These are phyloP conservation scores for Melanotaenia trifasciata DNA, from an alignment of 2,797 vertebrate genomes.

Conservation along the genomic window DNA sequence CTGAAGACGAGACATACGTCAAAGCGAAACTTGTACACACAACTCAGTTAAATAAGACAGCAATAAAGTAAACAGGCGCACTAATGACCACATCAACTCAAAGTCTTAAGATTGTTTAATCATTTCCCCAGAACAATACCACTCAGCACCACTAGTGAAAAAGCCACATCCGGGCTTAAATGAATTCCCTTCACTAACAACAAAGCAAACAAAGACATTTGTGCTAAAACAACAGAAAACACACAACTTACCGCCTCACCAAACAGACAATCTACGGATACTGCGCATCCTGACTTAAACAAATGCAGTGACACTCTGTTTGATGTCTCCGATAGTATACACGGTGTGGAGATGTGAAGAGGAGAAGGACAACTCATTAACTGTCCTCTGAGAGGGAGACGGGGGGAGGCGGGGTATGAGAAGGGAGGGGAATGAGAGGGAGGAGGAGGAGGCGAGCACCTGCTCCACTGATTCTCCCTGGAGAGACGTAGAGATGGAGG, in stretches of 20 bases:
- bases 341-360: conserved; percentile 41
- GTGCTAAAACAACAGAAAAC: conserved; percentile 29
- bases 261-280: conserved; percentile 20
- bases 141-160: background rate
- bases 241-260: conserved; percentile 63
- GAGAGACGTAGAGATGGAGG: conserved; percentile 70
- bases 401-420: conserved; percentile 40
- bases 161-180: background rate
- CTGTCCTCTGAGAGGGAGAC: conserved; percentile 55
- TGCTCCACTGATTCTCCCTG: conserved; percentile 77
- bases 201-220: conserved; percentile 24
- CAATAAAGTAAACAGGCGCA: conserved; percentile 2
- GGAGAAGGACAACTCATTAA: conserved; percentile 65
- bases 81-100: background rate
- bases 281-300: conserved; percentile 38
- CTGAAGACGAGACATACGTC: background rate
- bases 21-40: conserved; percentile 3
- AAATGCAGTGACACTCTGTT: conserved; percentile 15
- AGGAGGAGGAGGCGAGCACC: conserved; percentile 68
- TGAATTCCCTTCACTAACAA: conserved; percentile 8
- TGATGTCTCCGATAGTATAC: conserved; percentile 29
- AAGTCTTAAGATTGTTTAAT: background rate
- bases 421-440: conserved; percentile 4
- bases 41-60: conserved; percentile 1
- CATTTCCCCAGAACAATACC: background rate